Evolutionary conservation across 2,888 invertebrate species (phyloP), one percentile per base, ranked within the genome.

Genomic region (Electrophaes corylata): DNA sequence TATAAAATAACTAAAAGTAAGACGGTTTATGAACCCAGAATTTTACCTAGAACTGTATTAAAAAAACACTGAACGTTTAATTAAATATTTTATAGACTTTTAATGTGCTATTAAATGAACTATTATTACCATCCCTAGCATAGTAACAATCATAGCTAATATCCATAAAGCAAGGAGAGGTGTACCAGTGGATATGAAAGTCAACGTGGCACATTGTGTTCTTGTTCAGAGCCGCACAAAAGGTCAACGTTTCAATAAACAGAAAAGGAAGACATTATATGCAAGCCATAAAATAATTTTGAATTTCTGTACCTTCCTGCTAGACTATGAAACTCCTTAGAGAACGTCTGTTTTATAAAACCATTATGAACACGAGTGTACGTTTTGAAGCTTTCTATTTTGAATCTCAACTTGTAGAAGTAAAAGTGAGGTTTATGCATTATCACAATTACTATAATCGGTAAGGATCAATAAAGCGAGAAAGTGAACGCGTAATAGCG

Each of bases 371-470:
- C 75, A 79, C 73, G 77, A 76, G 74, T 80, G 73, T 75, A 79
- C 72, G 71, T 63, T 71, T 69, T 70, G 73, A 43, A 6, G 26
- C 43, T 43, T 87, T 85, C 85, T 79, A 84, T 76, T 81, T 71
- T 73, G 62, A 52, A 64, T 71, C 57, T 56, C 59, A 26, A 33
- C 31, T 33, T 68, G 73, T 69, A 66, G 65, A 66, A 76, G 81
- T 81, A 84, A 83, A 81, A 84, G 81, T 78, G 72, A 77, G 65
- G 76, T 79, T 75, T 78, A 72, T 81, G 78, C 80, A 81, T 84
- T 82, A 82, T 76, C 75, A 78, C 75, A 80, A 81, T 81, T 75
- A 84, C 75, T 76, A 78, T 80, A 78, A 83, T 83, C 78, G 74
- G 74, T 73, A 69, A 76, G 75, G 77, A 79, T 81, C 81, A 79